phyloP scores from a whole-genome alignment of 2,888 invertebrate species.

The Eupithecia vulgata region DNA sequence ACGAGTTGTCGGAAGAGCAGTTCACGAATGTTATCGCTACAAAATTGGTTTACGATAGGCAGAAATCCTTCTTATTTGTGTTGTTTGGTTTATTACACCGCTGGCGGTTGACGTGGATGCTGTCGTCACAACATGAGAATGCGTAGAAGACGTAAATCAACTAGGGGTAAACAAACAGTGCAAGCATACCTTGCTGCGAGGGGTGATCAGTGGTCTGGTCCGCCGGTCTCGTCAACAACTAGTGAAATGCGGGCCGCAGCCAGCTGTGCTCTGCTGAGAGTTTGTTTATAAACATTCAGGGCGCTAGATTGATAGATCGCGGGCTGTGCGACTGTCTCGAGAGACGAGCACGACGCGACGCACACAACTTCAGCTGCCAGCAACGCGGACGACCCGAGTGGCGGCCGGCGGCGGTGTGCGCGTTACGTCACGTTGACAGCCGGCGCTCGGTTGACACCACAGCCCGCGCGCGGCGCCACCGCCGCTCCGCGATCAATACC shows the following conservation, averaged over 20 bases:
- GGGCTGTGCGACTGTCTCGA: not conserved
- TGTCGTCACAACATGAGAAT: conserved; percentile 49
- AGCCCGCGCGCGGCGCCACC: conserved; percentile 32
- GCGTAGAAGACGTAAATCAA: conserved; percentile 47
- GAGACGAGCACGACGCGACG: conserved; percentile 35
- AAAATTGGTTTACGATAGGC: not conserved
- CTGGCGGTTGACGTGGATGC: conserved; percentile 52
- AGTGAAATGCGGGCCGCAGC: conserved; percentile 31
- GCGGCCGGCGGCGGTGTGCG: conserved; percentile 64
- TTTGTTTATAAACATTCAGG: conserved; percentile 67
- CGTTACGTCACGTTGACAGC: conserved; percentile 47
- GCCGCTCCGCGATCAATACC: conserved; percentile 57
- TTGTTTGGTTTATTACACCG: conserved; percentile 50
- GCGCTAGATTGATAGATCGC: conserved; percentile 51
- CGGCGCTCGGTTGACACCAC: conserved; percentile 28
- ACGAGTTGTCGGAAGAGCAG: not conserved
- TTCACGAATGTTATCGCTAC: not conserved
- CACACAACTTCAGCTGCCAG: conserved; percentile 48
- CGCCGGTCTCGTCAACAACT: conserved; percentile 68
- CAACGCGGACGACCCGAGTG: conserved; percentile 68
- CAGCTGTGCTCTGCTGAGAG: not conserved
- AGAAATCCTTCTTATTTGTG: conserved; percentile 13
- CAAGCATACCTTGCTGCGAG: conserved; percentile 60
- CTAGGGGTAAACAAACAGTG: conserved; percentile 57
- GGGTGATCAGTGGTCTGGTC: conserved; percentile 56